Percentiles rank a stretch among this genome's conserved stretches.
These are phyloP conservation scores for Seira sanloemensis DNA, from an alignment of 2,888 invertebrate genomes.

Conservation along the genomic window DNA sequence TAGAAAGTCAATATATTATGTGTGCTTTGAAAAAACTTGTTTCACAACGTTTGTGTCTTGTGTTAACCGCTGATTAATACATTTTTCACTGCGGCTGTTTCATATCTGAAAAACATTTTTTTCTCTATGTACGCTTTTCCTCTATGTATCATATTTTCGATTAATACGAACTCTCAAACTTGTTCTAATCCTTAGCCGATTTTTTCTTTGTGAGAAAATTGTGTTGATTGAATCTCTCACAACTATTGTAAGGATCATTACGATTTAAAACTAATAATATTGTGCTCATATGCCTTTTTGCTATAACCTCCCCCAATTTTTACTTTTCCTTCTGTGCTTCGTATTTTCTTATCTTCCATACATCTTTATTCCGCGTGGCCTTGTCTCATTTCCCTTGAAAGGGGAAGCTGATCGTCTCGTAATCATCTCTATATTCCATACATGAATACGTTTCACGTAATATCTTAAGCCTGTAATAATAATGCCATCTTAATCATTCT, in stretches of 20 bases:
- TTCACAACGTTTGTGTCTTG: too few relatives aligned
- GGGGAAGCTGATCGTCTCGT: not conserved
- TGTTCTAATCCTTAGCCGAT: too few relatives aligned
- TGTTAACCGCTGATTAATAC: too few relatives aligned
- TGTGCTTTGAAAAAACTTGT: too few relatives aligned
- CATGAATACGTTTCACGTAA: not conserved
- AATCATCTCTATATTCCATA: not conserved
- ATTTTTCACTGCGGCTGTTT: too few relatives aligned
- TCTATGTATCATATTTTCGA: too few relatives aligned
- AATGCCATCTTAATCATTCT: conserved; percentile 50
- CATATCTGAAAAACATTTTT: too few relatives aligned
- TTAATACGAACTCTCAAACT: too few relatives aligned
- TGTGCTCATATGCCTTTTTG: not conserved
- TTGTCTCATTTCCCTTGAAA: not conserved
- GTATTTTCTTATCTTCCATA: not conserved
- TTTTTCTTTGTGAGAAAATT: too few relatives aligned
- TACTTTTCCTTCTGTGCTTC: not conserved
- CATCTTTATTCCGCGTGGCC: not conserved
- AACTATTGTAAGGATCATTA: not conserved
- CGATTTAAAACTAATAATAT: not conserved
- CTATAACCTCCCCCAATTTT: not conserved
- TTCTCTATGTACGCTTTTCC: too few relatives aligned
- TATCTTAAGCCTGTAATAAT: not conserved
- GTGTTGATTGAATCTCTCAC: not conserved
- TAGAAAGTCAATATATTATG: too few relatives aligned